phyloP scores from a whole-genome alignment of 2,888 invertebrate genomes.

The Macropis europaea region DNA sequence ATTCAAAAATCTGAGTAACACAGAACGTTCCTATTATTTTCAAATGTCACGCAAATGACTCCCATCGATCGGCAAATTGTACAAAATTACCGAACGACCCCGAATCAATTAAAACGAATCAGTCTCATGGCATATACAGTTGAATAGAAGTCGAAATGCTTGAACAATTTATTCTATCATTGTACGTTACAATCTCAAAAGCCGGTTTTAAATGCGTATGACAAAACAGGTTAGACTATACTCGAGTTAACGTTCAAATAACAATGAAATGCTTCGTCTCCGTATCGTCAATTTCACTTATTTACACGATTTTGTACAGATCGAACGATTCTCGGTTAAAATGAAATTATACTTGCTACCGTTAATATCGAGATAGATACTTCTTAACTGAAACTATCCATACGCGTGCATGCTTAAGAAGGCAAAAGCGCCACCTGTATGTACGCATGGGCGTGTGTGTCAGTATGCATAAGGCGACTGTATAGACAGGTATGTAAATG shows the following conservation, averaged over 20 bases:
- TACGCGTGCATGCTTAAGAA: not conserved
- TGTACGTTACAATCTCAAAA: not conserved
- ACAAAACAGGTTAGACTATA: conserved; percentile 23
- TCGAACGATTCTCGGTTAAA: not conserved
- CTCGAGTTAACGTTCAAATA: not conserved
- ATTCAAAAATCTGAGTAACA: too few relatives aligned
- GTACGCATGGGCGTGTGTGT: too few relatives aligned
- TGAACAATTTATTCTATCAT: not conserved
- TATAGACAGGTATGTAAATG: too few relatives aligned
- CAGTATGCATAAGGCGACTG: too few relatives aligned
- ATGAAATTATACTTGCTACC: not conserved
- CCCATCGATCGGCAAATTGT: too few relatives aligned
- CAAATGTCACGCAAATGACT: too few relatives aligned
- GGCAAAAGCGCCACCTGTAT: not conserved
- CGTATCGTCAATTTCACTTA: not conserved
- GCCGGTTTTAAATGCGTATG: conserved; percentile 23
- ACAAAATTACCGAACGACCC: too few relatives aligned
- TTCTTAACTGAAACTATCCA: not conserved
- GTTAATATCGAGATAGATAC: not conserved
- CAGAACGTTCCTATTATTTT: too few relatives aligned
- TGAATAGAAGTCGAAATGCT: not conserved
- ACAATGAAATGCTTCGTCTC: not conserved
- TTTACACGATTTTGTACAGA: not conserved
- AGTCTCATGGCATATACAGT: not conserved
- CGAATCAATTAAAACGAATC: too few relatives aligned